Base-by-base conservation (phyloP, 92 coral and sea anemone genomes). In the Bergia puertoricense region DNA sequence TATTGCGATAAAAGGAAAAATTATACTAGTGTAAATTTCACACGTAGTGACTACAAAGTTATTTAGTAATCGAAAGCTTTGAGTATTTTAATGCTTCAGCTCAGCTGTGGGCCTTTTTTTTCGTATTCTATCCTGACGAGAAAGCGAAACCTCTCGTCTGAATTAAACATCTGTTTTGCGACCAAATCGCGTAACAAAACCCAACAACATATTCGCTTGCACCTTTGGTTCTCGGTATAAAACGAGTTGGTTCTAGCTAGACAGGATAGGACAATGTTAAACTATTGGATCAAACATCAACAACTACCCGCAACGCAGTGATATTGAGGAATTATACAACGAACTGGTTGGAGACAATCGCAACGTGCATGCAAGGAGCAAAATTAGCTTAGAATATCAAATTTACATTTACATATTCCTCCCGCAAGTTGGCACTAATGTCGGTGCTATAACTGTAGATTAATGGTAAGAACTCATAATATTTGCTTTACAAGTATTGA, bases 141-240 rank as follows among this genome's bases (percentile, higher is more conserved):
- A 80, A 22, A 80, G 14, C 45, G 48, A 56, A 37, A 38, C 48
- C 73, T 57, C 68, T 57, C 69, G 6, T 16, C 30, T 62, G 11
- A 51, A 80, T 15, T 36, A 80, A 80, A 80, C 85, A 80, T 80
- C 71, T 80, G 85, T 80, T 54, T 56, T 11, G 72, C 30, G 48
- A 38, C 72, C 71, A 59, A 80, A 57, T 14, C 48, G 30, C 22
- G 16, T 41, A 10, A 79, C 36, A 14, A 54, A 50, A 79, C 51
- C 66, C 42, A 22, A 18, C 66, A 18, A 62, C 16, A 1, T 8
- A 62, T 18, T 62, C n/a, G 69, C 69, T 62, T 79, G 22, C 11
- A 45, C 16, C 18, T 20, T 36, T 43, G 20, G 16, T 54, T 56
- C 30, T 56, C 39, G 41, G 30, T 44, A 80, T 48, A 66, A 36